Base-by-base conservation (phyloP, 2,888 invertebrate species). In the Ennomos erosarius region DNA sequence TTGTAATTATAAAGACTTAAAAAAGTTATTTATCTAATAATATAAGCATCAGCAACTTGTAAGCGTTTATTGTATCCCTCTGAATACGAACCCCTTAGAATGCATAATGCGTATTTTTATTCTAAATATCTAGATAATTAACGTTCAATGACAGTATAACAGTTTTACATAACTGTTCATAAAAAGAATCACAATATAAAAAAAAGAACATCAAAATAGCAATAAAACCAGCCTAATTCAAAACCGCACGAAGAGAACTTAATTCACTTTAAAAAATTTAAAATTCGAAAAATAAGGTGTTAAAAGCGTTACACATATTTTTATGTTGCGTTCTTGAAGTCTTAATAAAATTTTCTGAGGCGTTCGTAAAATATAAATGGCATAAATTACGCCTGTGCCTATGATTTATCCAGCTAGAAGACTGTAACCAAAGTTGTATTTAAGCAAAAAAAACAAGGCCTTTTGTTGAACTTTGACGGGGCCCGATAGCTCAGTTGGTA, bases 51-150 rank as follows among this genome's bases (percentile, higher is more conserved):
- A 26, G 26, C 9, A 9, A 42, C 34, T 35, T 35, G 16, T 5
- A n/a, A n/a, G n/a, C n/a, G n/a, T 48, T 33, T 48, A 38, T 39
- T 26, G 3, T 26, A 13, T 37, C 38, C 11, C 10, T 26, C 26
- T 8, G 6, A 35, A 11, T 48, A 16, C 16, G 37, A 35, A 40
- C 51, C 36, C 43, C 11, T 51, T 11, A 51, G 26, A 12, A 44
- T 51, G 12, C 9, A 37, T 26, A 44, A 36, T 44, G 33, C 12
- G 34, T 11, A 9, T 42, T 42, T 42, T 42, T 12, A 40, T 13
- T 11, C 35, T 35, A 50, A 51, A 43, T 51, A 51, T 35, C 16
- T 36, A n/a, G 50, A 33, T 40, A 50, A 50, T 42, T n/a, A 16
- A 4, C 16, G 35, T 33, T 49, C 8, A 8, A 43, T 44, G 10